Conservation (phyloP, 2,888 invertebrate species). For the Ceraclea dissimilis region DNA sequence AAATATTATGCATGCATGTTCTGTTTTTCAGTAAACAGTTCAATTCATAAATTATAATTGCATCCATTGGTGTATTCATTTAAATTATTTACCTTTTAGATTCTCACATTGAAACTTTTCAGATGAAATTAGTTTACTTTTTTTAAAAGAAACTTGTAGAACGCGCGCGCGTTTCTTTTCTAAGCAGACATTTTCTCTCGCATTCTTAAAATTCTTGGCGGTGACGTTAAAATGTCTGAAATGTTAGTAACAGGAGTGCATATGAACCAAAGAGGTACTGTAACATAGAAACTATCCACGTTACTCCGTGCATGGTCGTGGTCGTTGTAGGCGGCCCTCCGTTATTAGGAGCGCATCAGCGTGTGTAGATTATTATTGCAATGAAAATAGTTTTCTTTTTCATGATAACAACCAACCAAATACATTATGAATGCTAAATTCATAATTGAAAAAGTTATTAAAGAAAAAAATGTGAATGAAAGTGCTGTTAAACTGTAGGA, state of each 20-base stretch:
- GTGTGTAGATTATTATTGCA: neutral
- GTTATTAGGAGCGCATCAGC: constrained; percentile 11
- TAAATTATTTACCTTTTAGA: no score
- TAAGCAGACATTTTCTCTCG: neutral
- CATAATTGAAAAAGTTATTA: no score
- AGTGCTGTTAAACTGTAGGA: no score
- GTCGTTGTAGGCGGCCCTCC: constrained; percentile 16
- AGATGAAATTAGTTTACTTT: no score
- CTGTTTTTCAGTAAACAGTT: no score
- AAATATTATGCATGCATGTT: no score
- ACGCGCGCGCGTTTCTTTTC: neutral
- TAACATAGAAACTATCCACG: neutral
- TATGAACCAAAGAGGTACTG: neutral
- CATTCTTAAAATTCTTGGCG: neutral
- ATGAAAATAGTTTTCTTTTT: neutral
- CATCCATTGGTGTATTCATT: no score
- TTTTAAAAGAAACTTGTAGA: no score
- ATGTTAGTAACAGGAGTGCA: constrained; percentile 14
- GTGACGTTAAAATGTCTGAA: constrained; percentile 14
- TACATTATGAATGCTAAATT: no score
- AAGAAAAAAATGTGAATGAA: no score
- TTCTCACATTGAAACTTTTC: no score
- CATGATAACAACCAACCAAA: neutral
- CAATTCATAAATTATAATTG: no score
- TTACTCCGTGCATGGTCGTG: constrained; percentile 9